phyloP scores from a whole-genome alignment of 2,888 invertebrate species.

The Dynastes hyllus region DNA sequence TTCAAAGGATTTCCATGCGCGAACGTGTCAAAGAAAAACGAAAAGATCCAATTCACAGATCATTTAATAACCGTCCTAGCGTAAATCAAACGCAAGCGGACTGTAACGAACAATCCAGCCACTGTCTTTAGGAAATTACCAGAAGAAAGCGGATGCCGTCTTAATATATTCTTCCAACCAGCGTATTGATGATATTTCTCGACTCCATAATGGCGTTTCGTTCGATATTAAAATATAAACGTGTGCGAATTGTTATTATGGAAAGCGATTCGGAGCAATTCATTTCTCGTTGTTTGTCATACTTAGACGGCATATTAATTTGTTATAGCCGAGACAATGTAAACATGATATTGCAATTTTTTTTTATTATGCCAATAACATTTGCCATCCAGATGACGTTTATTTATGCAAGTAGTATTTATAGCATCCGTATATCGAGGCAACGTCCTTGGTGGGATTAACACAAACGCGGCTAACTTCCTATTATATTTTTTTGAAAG shows the following conservation, averaged over 20 bases:
- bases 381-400: slow-evolving; percentile 15
- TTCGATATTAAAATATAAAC: no score
- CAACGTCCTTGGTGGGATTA: no score
- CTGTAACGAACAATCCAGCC: background rate
- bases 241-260: background rate
- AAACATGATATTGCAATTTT: slow-evolving; percentile 17
- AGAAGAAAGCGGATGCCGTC: slow-evolving; percentile 1
- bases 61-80: slow-evolving; percentile 8
- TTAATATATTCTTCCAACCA: background rate
- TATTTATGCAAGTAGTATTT: no score
- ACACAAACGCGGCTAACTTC: no score
- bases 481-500: no score
- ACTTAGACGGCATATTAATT: slow-evolving; percentile 4
- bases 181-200: background rate
- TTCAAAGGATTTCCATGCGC: no score
- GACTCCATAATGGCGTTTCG: background rate
- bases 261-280: background rate
- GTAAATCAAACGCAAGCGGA: background rate
- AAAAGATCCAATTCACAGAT: background rate
- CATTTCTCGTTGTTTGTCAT: background rate
- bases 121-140: background rate
- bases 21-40: background rate
- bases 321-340: background rate
- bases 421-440: no score
- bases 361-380: background rate